Base-by-base conservation (phyloP, 53 echinoderm and acorn worm genomes). In the Antedon mediterranea region DNA sequence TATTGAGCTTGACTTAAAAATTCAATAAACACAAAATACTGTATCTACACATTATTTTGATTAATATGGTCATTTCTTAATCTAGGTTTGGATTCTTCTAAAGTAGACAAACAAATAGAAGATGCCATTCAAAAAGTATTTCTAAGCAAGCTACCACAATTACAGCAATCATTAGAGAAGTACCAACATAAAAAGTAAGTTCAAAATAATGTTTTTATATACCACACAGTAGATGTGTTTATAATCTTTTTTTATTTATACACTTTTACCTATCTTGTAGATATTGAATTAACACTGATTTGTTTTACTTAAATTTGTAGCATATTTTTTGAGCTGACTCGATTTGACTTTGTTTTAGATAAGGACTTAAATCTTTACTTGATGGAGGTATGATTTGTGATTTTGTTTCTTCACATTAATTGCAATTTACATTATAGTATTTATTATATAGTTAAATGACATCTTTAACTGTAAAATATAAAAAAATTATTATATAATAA, bases 331-430 rank as follows among this genome's bases (percentile, higher is more conserved):
- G 94, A 94, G 76, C 75, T 94, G 85, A 90, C 82, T 85, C 87
- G 94, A 33, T 94, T 91, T 91, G 94, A 94, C 80, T 94, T 94
- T 85, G 94, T 91, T 32, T 57, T 94, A 71, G 94, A 94, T 87
- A 89, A 91, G 82, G 81, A 89, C 31, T 85, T 94, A 34, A 94
- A 91, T 76, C 57, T 91, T 9, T 94, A 83, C 80, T 79, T 94
- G 13, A 94, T 94, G 94, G 94, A 94, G 94, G 94, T 91, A 76
- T 37, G 37, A 37, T 11, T 37, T 37, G n/a, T n/a, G n/a, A n/a
- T n/a, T n/a, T n/a, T n/a, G n/a, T n/a, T n/a, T n/a, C n/a, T n/a
- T n/a, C n/a, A n/a, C n/a, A n/a, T n/a, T n/a, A n/a, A n/a, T n/a
- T n/a, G n/a, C n/a, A n/a, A n/a, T n/a, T n/a, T n/a, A n/a, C n/a